Conservation (phyloP, 1,140 invertebrate species). For the Copidosoma floridanum region DNA sequence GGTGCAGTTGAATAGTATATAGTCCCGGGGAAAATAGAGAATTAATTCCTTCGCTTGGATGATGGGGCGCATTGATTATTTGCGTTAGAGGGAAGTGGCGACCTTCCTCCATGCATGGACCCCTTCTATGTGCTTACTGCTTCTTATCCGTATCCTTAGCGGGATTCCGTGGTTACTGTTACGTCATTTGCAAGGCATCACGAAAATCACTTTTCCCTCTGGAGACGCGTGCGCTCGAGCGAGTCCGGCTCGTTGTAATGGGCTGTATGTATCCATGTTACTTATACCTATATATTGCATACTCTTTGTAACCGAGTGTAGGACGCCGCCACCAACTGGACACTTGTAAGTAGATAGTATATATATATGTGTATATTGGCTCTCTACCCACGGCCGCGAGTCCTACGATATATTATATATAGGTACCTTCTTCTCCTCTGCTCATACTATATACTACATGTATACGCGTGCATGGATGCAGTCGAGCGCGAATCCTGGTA, state of each 20-base stretch:
- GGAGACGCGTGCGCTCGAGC: not conserved
- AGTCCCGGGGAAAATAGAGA: constrained; percentile 22
- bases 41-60: constrained; percentile 39
- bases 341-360: no score
- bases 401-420: not conserved
- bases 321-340: no score
- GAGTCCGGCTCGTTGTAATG: no score
- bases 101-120: no score
- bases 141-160: constrained; percentile 2
- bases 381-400: not conserved
- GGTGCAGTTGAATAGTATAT: no score
- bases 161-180: constrained; percentile 15
- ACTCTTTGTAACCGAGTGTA: no score
- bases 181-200: constrained; percentile 16
- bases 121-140: no score
- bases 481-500: no score
- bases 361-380: no score
- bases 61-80: constrained; percentile 25
- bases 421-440: not conserved
- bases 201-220: constrained; percentile 8
- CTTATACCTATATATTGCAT: no score
- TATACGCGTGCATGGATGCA: no score
- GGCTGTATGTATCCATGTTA: no score
- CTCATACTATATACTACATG: not conserved
- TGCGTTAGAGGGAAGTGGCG: not conserved